phyloP scores from a whole-genome alignment of 2,113 vertebrate species.

The Haemorhous mexicanus region DNA sequence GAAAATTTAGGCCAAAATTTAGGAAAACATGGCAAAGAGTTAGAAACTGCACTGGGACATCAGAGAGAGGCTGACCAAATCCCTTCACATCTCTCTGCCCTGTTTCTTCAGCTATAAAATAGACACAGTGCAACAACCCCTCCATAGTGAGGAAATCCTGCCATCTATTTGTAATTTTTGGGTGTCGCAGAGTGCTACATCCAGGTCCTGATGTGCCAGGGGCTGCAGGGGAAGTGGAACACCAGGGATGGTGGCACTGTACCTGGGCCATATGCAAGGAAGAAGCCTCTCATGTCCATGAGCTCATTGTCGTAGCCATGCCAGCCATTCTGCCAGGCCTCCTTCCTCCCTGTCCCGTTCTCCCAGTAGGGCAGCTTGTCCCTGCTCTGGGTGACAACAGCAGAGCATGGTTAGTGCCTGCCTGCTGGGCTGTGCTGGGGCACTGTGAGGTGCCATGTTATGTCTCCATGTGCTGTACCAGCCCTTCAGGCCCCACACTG shows the following conservation, averaged over 20 bases:
- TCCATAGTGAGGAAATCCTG: not conserved
- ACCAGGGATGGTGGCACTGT: not conserved
- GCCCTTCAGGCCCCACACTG: not conserved
- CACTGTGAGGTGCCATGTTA: not conserved
- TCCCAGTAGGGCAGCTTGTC: constrained; percentile 87
- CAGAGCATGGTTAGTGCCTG: not conserved
- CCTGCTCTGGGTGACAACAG: constrained; percentile 75
- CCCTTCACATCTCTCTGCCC: not conserved
- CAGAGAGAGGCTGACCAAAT: not conserved
- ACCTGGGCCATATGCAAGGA: constrained; percentile 92
- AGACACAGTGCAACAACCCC: not conserved
- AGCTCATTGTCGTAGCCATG: constrained; percentile 95
- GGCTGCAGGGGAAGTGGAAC: not conserved
- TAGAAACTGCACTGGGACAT: not conserved
- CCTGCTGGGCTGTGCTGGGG: not conserved
- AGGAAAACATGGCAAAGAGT: not conserved
- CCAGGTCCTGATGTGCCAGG: not conserved
- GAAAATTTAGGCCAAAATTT: not conserved
- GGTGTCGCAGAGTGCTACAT: not conserved
- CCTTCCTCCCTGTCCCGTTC: constrained; percentile 75
- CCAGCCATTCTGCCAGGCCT: constrained; percentile 91
- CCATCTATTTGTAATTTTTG: not conserved
- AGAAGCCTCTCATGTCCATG: constrained; percentile 90
- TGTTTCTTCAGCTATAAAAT: not conserved
- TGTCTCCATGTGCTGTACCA: not conserved